phyloP scores from a whole-genome alignment of 2,113 vertebrate genomes.

The Picathartes gymnocephalus region DNA sequence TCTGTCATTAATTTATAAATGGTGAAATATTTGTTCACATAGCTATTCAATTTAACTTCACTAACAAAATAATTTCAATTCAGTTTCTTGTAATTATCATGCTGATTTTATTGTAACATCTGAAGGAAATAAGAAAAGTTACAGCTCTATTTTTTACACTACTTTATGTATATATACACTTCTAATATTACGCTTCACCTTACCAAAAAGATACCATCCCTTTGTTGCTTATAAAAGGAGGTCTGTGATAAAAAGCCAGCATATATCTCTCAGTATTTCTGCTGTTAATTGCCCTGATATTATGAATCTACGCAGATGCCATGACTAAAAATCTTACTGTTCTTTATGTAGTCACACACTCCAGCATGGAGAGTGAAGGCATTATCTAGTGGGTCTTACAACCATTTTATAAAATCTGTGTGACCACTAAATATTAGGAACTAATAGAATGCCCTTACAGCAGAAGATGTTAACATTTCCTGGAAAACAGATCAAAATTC shows the following conservation, averaged over 20 bases:
- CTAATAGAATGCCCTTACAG: neutral
- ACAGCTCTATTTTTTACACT: neutral
- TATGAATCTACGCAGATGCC: neutral
- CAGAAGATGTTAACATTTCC: neutral
- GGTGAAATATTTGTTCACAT: neutral
- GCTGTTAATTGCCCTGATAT: neutral
- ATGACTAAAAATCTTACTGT: neutral
- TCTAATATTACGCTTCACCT: neutral
- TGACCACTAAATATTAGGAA: neutral
- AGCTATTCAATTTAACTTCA: neutral
- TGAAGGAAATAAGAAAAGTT: neutral
- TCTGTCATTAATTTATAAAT: neutral
- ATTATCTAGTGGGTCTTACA: neutral
- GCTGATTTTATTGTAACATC: neutral
- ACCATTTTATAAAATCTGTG: neutral
- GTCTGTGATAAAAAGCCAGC: neutral
- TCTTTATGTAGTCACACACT: neutral
- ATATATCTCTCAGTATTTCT: neutral
- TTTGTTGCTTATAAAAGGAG: neutral
- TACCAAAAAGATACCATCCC: neutral
- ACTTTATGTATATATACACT: neutral
- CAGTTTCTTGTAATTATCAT: neutral
- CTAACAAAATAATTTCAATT: neutral
- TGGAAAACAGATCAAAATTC: neutral
- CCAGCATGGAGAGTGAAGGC: neutral